phyloP scores from a whole-genome alignment of 1,140 invertebrate genomes.

The Onthophagus taurus region DNA sequence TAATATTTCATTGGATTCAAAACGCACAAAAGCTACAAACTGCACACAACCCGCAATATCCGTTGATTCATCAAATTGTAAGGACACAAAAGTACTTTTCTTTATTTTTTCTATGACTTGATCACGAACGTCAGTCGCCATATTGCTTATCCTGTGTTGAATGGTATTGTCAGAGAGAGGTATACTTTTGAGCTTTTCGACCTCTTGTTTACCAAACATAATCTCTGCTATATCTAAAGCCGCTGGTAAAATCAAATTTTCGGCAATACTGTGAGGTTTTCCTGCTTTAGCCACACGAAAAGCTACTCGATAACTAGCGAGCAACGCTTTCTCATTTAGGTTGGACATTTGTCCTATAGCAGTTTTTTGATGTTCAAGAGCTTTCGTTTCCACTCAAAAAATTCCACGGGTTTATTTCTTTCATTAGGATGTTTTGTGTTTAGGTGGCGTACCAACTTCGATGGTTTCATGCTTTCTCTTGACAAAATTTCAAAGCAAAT shows the following conservation, averaged over 20 bases:
- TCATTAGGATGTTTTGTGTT: constrained; percentile 24
- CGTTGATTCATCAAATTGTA: constrained; percentile 12
- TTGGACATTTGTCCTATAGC: constrained; percentile 23
- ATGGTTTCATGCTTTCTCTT: constrained; percentile 27
- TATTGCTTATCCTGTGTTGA: constrained; percentile 24
- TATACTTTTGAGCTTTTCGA: constrained; percentile 23
- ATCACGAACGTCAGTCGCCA: constrained; percentile 22
- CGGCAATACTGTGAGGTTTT: constrained; percentile 25
- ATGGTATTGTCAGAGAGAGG: constrained; percentile 28
- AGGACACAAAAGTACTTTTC: constrained; percentile 7
- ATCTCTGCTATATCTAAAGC: constrained; percentile 26
- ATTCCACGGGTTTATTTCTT: constrained; percentile 25
- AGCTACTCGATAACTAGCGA: constrained; percentile 20
- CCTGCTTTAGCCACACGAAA: constrained; percentile 22
- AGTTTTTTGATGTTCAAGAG: constrained; percentile 23
- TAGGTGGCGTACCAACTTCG: constrained; percentile 24
- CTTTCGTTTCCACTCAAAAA: constrained; percentile 25
- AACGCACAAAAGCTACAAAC: constrained; percentile 24
- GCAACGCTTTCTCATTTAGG: constrained; percentile 18
- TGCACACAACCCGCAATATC: constrained; percentile 4
- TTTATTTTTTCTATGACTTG: constrained; percentile 19
- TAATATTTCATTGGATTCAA: constrained; percentile 21
- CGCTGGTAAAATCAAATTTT: constrained; percentile 25
- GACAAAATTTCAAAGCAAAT: constrained; percentile 25
- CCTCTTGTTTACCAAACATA: constrained; percentile 21